Conservation (phyloP, 1,140 invertebrate species). For the Dufourea novaeangliae region DNA sequence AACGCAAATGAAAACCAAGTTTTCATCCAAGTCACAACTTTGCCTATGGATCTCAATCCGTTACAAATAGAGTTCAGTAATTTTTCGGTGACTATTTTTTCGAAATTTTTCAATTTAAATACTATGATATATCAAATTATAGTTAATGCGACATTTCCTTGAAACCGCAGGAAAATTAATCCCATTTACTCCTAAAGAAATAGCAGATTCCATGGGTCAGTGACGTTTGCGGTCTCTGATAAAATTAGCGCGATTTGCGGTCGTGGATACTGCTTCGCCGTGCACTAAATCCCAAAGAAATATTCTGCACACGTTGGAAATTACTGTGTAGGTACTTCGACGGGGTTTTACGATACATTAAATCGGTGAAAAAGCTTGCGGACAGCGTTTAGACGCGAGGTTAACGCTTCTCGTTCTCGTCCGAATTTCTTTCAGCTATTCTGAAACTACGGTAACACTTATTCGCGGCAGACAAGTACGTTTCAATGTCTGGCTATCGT, state of each 20-base stretch:
- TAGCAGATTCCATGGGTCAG: neutral
- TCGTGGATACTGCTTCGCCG: neutral
- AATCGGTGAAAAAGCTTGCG: neutral
- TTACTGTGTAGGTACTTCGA: neutral
- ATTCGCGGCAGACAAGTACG: neutral
- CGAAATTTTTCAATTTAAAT: neutral
- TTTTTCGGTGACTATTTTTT: neutral
- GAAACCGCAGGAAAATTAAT: constrained; percentile 13
- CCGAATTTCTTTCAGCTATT: constrained; percentile 2
- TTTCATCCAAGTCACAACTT: no score
- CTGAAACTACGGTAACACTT: constrained; percentile 15
- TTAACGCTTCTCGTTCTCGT: neutral
- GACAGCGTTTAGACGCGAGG: constrained; percentile 7
- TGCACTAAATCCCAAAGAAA: constrained; percentile 2
- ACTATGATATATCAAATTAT: neutral
- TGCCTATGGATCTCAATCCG: neutral
- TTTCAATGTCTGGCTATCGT: constrained; percentile 12
- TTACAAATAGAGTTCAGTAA: neutral
- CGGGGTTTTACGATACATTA: neutral
- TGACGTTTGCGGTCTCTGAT: constrained; percentile 19
- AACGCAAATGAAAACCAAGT: no score
- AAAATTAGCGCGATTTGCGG: constrained; percentile 24
- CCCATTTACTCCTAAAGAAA: neutral
- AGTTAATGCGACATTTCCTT: neutral
- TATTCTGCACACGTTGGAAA: neutral